phyloP scores from a whole-genome alignment of 2,888 invertebrate species.

The Synergus umbraculus region DNA sequence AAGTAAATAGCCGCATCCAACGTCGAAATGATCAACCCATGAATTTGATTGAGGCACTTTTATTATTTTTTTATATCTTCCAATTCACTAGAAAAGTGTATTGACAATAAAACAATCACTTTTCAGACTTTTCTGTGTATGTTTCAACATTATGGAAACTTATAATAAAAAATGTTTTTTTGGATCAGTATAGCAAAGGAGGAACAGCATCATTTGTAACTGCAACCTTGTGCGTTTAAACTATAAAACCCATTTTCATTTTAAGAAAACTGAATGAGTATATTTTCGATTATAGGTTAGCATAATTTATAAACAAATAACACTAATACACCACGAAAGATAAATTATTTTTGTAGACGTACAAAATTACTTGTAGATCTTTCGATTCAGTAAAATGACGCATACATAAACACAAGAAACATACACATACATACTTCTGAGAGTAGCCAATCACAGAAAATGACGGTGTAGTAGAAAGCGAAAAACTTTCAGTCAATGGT shows the following conservation, averaged over 20 bases:
- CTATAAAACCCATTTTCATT: neutral
- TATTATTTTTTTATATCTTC: neutral
- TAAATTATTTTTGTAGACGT: conserved; percentile 33
- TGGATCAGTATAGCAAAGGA: neutral
- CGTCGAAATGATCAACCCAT: neutral
- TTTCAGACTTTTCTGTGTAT: neutral
- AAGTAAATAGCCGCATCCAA: neutral
- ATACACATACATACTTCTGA: too few species aligned
- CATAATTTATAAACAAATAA: conserved; percentile 29
- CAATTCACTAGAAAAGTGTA: neutral
- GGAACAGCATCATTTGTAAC: conserved; percentile 6
- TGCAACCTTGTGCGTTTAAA: neutral
- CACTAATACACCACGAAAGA: conserved; percentile 33
- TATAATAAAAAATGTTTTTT: neutral
- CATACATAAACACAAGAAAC: too few species aligned
- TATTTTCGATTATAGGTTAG: neutral
- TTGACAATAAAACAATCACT: neutral
- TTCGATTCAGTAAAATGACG: too few species aligned
- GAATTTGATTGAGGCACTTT: neutral
- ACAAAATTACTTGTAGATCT: neutral
- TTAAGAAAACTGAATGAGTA: neutral
- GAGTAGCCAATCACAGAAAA: too few species aligned
- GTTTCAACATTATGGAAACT: neutral
- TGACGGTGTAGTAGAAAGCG: too few species aligned
- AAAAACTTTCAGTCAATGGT: too few species aligned